Evolutionary conservation across 92 coral and sea anemone genomes (phyloP), one percentile per base, ranked within the genome.

Genomic region (Plumapathes pennacea): DNA sequence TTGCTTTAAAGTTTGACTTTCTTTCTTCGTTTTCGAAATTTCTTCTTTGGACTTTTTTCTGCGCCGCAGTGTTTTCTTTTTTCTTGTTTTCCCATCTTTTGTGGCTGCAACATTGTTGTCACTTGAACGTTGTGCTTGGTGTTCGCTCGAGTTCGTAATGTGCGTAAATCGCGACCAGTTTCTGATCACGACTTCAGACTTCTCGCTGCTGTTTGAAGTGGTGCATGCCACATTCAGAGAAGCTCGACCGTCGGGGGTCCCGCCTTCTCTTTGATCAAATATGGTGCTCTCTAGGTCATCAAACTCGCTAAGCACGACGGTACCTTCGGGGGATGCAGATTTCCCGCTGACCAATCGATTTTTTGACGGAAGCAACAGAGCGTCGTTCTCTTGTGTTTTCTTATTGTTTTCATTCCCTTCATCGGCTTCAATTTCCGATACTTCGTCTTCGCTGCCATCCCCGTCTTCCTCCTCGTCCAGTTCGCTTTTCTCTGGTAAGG

Each of bases 311-410:
- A 64, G 68, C 3, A 72, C 74, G 34, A 69, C 74, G n/a, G 71
- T 57, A n/a, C n/a, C n/a, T 25, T 28, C 69, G 45, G 85, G 95
- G 5, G 81, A 77, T 19, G 84, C 91, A 18, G 96, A 88, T 25
- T 80, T 48, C 7, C 96, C 96, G 69, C 95, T 74, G 47, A 89
- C 85, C 14, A 63, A 69, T 22, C 89, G 74, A 11, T 85, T 74
- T 32, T 23, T 57, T 3, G 76, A 66, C 19, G 69, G 67, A 42
- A 78, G 31, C 26, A 20, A 17, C 32, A 37, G 44, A 32, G 24
- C 26, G 4, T 53, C 45, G 5, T 44, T 55, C 10, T 66, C 46
- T 1, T 26, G 25, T 11, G 25, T 25, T 15, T 17, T 40, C 14
- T 17, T 24, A 24, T 63, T 43, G 38, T 11, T 32, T 32, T 53